phyloP scores from a whole-genome alignment of 2,113 vertebrate species.

The Edolisoma coerulescens region DNA sequence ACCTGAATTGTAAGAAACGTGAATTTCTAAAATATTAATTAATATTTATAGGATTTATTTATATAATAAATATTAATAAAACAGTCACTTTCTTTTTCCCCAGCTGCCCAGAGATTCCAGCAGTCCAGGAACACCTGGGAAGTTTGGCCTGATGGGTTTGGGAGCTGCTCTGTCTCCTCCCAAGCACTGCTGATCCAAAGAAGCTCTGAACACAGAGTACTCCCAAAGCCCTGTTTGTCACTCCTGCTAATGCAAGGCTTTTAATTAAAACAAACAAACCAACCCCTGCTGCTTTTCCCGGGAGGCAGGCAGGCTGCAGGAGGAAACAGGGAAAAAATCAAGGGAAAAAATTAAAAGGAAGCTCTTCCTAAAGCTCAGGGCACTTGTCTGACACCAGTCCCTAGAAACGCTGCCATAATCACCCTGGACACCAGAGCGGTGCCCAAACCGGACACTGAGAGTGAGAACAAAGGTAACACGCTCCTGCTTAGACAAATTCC shows the following conservation, averaged over 20 bases:
- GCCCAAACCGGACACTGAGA: neutral
- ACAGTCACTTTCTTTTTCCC: accelerated
- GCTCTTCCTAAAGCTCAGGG: neutral
- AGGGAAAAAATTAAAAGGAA: neutral
- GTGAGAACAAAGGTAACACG: neutral
- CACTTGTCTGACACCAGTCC: neutral
- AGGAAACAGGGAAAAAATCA: too few species aligned
- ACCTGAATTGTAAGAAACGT: neutral
- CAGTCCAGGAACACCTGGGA: accelerated
- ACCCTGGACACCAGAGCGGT: neutral
- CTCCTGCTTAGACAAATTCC: neutral
- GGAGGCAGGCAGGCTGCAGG: neutral
- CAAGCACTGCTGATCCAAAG: neutral
- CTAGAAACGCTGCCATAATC: neutral
- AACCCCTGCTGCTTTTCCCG: neutral
- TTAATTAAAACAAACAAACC: neutral
- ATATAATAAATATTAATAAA: neutral
- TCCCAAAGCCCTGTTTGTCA: neutral
- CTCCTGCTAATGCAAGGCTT: neutral
- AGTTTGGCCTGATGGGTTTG: neutral
- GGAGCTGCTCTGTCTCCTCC: neutral
- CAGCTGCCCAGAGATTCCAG: neutral
- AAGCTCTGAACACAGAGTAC: neutral
- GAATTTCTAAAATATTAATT: neutral
- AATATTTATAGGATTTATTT: too few species aligned